These are phyloP conservation scores for Entomobrya proxima DNA, from an alignment of 2,888 invertebrate species.

Conservation along the genomic window DNA sequence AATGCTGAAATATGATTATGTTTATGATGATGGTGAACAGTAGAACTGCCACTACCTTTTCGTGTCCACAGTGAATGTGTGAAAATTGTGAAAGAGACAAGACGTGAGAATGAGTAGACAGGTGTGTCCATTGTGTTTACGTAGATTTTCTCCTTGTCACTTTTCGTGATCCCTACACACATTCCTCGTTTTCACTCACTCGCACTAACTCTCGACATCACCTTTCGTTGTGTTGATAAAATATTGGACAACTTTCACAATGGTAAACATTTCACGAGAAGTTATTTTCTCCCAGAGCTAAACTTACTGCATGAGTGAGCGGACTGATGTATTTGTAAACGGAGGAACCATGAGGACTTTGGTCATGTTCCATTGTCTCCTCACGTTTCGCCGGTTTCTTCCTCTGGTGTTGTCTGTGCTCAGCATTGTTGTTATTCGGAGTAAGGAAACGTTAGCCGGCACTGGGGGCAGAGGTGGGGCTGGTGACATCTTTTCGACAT, in stretches of 20 bases:
- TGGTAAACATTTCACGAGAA: background rate
- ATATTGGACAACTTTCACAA: background rate
- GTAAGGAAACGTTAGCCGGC: slow-evolving; percentile 24
- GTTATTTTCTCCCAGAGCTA: background rate
- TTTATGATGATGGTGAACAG: background rate
- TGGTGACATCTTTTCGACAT: background rate
- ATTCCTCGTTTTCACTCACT: too few relatives aligned
- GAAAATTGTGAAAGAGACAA: background rate
- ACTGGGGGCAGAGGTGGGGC: background rate
- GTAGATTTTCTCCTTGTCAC: too few relatives aligned
- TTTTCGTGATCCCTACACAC: too few relatives aligned
- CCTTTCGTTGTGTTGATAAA: background rate
- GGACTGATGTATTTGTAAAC: slow-evolving; percentile 4
- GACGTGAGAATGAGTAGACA: slow-evolving; percentile 5
- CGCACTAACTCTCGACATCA: too few relatives aligned
- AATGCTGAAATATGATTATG: background rate
- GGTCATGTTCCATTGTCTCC: slow-evolving; percentile 44
- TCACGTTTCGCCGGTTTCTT: slow-evolving; percentile 54
- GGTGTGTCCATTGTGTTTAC: background rate
- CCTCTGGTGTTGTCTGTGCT: slow-evolving; percentile 41
- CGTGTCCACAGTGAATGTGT: slow-evolving; percentile 7
- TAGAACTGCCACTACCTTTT: background rate
- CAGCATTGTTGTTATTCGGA: slow-evolving; percentile 27
- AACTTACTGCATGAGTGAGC: slow-evolving; percentile 25
- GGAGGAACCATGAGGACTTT: slow-evolving; percentile 63